Percentiles rank a stretch among this genome's conserved stretches.
Evolutionary conservation across 2,113 vertebrate genomes (phyloP).

Genomic region (Suncus etruscus): DNA sequence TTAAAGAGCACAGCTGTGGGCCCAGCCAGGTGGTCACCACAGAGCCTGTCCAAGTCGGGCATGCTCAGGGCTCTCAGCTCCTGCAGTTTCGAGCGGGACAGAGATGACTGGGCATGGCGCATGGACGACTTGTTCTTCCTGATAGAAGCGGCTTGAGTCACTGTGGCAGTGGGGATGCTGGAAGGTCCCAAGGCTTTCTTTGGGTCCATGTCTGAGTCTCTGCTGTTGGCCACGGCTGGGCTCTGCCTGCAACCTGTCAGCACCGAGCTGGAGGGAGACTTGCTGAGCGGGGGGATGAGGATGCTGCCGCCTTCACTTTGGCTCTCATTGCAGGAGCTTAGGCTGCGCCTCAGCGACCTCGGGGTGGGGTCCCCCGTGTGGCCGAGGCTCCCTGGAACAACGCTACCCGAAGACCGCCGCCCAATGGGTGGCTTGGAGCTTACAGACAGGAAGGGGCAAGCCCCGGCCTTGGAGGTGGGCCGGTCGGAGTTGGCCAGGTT

Average conservation of each 20-base stretch:
- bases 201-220: slow-evolving; percentile 2
- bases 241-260: slow-evolving; percentile 68
- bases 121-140: slow-evolving; percentile 85
- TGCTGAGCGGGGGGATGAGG: slow-evolving; percentile 73
- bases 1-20: slow-evolving; percentile 78
- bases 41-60: slow-evolving; percentile 95
- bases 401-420: slow-evolving; percentile 89
- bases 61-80: slow-evolving; percentile 95
- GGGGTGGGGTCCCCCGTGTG: slow-evolving; percentile 71
- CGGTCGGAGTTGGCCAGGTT: slow-evolving; percentile 94
- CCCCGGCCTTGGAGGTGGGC: slow-evolving; percentile 86
- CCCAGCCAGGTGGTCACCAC: slow-evolving; percentile 84
- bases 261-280: slow-evolving; percentile 69
- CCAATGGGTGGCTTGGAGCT: slow-evolving; percentile 86
- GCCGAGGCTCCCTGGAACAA: slow-evolving; percentile 62
- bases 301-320: slow-evolving; percentile 66
- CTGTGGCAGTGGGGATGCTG: rapidly evolving
- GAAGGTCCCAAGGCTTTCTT: neutral
- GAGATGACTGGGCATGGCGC: slow-evolving; percentile 77
- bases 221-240: slow-evolving; percentile 21
- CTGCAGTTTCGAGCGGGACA: slow-evolving; percentile 90
- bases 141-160: slow-evolving; percentile 62
- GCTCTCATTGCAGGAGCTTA: slow-evolving; percentile 90
- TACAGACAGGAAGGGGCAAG: slow-evolving; percentile 86
- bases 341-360: slow-evolving; percentile 86